Evolutionary conservation across 2,113 vertebrate genomes (phyloP).

Genomic region (Hippocampus barbouri): DNA sequence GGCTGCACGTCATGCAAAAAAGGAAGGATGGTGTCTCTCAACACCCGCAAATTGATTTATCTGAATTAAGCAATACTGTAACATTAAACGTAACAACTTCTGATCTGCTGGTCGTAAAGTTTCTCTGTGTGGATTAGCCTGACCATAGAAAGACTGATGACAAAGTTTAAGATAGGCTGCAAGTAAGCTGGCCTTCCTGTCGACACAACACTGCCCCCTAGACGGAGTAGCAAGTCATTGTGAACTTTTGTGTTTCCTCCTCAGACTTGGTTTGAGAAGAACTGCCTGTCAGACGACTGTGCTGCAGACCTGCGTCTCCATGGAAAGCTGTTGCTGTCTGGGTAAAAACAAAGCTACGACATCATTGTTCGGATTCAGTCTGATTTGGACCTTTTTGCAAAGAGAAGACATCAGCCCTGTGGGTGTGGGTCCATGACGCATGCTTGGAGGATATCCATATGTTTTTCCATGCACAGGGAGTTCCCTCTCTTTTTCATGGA

Average conservation of each 20-base stretch:
- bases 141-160: constrained; percentile 22
- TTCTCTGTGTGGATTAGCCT: constrained; percentile 27
- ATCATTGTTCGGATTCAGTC: constrained; percentile 20
- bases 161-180: constrained; percentile 18
- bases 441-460: constrained; percentile 64
- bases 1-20: constrained; percentile 37
- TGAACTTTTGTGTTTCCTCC: constrained; percentile 42
- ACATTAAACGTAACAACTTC: constrained; percentile 3
- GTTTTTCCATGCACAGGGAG: constrained; percentile 60
- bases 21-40: constrained; percentile 42
- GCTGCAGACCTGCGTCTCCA: constrained; percentile 88
- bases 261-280: constrained; percentile 96
- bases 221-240: constrained; percentile 28
- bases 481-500: constrained; percentile 48
- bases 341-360: constrained; percentile 73
- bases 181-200: constrained; percentile 15
- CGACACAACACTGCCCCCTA: constrained; percentile 63
- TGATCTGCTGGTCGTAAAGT: constrained; percentile 27
- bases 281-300: constrained; percentile 94
- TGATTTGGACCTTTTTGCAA: constrained; percentile 36
- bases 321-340: constrained; percentile 85
- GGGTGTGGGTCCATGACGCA: constrained; percentile 70
- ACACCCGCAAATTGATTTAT: constrained; percentile 39
- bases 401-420: constrained; percentile 57
- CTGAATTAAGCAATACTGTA: constrained; percentile 24